Percentiles rank a stretch among this genome's conserved stretches.
phyloP scores from a whole-genome alignment of 2,113 vertebrate genomes.

The Strix aluco region DNA sequence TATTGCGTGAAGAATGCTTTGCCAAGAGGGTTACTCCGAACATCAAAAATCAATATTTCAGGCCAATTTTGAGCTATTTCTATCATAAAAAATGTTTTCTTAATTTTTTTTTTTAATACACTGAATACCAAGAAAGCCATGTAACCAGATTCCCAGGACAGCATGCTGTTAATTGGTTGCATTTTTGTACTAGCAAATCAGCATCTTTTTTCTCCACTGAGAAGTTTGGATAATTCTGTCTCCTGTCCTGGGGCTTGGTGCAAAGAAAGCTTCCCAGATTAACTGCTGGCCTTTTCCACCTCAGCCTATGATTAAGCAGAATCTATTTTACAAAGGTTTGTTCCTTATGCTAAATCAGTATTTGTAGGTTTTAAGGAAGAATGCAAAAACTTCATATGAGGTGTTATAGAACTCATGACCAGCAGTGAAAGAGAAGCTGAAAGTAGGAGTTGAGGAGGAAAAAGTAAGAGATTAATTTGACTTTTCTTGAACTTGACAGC shows the following conservation, averaged over 20 bases:
- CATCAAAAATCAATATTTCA: neutral
- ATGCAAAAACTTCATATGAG: neutral
- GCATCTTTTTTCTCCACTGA: neutral
- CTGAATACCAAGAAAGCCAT: neutral
- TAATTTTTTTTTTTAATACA: neutral
- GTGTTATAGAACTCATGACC: accelerated
- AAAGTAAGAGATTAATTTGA: neutral
- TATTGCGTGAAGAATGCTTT: neutral
- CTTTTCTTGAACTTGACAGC: neutral
- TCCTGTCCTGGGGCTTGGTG: neutral
- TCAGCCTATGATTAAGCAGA: neutral
- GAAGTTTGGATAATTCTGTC: neutral
- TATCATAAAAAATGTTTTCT: accelerated
- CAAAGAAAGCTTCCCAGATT: neutral
- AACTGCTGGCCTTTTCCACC: neutral
- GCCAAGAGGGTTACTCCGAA: neutral
- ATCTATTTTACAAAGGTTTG: neutral
- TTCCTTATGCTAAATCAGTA: neutral
- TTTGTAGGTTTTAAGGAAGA: neutral
- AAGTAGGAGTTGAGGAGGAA: neutral
- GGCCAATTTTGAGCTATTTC: neutral
- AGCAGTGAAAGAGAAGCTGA: neutral
- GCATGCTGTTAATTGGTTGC: neutral
- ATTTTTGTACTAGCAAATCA: neutral
- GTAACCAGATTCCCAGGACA: neutral